Conservation (phyloP, 2,113 vertebrate species). For the Monarcha castaneiventris region DNA sequence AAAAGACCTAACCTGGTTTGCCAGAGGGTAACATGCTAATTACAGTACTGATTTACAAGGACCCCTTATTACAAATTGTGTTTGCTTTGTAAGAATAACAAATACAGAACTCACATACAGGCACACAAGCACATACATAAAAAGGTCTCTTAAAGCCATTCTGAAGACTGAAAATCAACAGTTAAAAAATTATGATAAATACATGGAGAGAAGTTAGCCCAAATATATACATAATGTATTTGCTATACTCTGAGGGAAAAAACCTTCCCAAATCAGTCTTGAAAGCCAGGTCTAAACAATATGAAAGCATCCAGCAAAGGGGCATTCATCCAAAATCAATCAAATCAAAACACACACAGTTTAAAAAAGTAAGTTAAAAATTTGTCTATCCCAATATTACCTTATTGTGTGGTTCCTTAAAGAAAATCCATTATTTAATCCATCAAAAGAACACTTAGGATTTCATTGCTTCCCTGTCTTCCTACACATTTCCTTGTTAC, state of each 20-base stretch:
- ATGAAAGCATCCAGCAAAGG: conserved; percentile 34
- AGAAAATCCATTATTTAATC: conserved; percentile 32
- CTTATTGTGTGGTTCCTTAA: conserved; percentile 15
- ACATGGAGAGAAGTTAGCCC: not conserved
- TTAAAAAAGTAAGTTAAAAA: conserved; percentile 8
- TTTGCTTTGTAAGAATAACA: not conserved
- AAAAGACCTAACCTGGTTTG: not conserved
- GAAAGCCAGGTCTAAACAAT: conserved; percentile 54
- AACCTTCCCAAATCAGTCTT: conserved; percentile 23
- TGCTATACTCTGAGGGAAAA: conserved; percentile 28
- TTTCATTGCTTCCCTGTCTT: not conserved
- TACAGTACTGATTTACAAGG: not conserved
- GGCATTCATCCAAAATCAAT: conserved; percentile 44
- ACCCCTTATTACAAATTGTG: not conserved
- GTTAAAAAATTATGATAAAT: conserved; percentile 20
- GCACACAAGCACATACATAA: not conserved
- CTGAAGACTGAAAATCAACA: not conserved
- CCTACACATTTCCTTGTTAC: not conserved
- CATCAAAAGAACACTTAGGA: conserved; percentile 3
- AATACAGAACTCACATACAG: not conserved
- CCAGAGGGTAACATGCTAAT: not conserved
- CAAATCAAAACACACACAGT: conserved; percentile 29
- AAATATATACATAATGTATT: conserved; percentile 40
- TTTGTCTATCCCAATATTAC: not conserved
- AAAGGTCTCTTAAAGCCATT: not conserved